Conservation (phyloP, 92 coral and sea anemone species). For the Micromussa lordhowensis region DNA sequence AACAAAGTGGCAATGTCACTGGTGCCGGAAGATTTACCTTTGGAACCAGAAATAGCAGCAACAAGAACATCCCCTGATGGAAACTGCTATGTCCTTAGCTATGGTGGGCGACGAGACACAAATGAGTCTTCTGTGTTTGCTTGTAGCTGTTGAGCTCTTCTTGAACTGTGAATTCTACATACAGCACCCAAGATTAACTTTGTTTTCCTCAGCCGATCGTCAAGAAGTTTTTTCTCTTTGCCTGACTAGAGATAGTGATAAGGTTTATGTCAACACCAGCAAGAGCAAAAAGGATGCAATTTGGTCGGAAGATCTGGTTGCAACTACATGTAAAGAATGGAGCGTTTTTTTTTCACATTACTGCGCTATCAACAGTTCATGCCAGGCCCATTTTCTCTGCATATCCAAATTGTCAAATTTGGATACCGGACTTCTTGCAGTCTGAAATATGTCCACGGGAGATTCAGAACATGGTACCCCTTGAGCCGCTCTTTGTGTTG, state of each 20-base stretch:
- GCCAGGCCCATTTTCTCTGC: slow-evolving; percentile 48
- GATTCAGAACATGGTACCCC: slow-evolving; percentile 12
- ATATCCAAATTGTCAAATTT: slow-evolving; percentile 53
- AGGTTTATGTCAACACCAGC: background rate
- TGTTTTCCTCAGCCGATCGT: slow-evolving; percentile 12
- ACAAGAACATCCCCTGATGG: slow-evolving; percentile 40
- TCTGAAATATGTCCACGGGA: slow-evolving; percentile 14
- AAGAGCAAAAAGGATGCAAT: slow-evolving; percentile 17
- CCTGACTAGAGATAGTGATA: no score
- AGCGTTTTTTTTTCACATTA: slow-evolving; percentile 60
- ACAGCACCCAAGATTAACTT: slow-evolving; percentile 26
- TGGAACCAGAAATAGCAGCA: slow-evolving; percentile 32
- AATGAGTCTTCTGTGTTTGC: slow-evolving; percentile 45
- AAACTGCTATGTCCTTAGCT: slow-evolving; percentile 48
- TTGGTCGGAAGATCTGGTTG: slow-evolving; percentile 22
- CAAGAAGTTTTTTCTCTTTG: background rate
- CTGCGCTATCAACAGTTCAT: slow-evolving; percentile 61
- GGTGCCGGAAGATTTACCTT: slow-evolving; percentile 26
- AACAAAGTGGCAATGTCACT: slow-evolving; percentile 14
- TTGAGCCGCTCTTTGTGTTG: slow-evolving; percentile 23
- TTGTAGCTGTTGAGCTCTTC: slow-evolving; percentile 47
- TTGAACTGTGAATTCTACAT: slow-evolving; percentile 42
- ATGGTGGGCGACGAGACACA: slow-evolving; percentile 48
- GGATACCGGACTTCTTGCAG: slow-evolving; percentile 23
- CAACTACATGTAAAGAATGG: slow-evolving; percentile 34